Conservation (phyloP, 2,888 invertebrate species). For the Phytoseiulus persimilis region DNA sequence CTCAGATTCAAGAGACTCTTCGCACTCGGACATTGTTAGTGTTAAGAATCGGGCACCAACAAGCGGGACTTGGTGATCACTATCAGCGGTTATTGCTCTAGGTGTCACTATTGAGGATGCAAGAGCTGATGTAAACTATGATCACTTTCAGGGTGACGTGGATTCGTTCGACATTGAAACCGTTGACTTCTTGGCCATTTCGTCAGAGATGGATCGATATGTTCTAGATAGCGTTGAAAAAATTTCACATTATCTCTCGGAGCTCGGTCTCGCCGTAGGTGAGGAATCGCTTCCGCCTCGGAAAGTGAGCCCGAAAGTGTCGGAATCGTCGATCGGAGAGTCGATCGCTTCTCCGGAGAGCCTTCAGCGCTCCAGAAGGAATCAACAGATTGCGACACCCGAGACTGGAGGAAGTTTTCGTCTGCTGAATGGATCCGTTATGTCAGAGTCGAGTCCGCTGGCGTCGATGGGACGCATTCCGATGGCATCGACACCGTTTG, state of each 20-base stretch:
- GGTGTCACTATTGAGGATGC: too few relatives aligned
- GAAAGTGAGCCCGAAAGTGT: too few relatives aligned
- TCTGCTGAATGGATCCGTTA: background rate
- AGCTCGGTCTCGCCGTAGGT: background rate
- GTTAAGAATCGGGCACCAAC: too few relatives aligned
- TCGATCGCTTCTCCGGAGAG: background rate
- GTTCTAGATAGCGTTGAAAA: slow-evolving; percentile 1
- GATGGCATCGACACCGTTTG: background rate
- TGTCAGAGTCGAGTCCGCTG: background rate
- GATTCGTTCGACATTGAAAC: background rate
- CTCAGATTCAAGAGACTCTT: too few relatives aligned
- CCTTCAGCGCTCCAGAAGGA: background rate
- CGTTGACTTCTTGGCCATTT: background rate
- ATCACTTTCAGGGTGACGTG: background rate
- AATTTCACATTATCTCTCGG: background rate
- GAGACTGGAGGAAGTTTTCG: background rate
- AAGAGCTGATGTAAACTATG: too few relatives aligned
- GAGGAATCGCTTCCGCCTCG: background rate
- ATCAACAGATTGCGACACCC: background rate
- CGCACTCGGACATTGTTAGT: too few relatives aligned
- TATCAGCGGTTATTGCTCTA: too few relatives aligned
- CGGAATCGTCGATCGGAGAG: background rate
- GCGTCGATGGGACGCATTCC: background rate
- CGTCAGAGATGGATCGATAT: background rate
- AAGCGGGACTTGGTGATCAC: too few relatives aligned